phyloP scores from a whole-genome alignment of 2,113 vertebrate genomes.

The Indicator indicator region DNA sequence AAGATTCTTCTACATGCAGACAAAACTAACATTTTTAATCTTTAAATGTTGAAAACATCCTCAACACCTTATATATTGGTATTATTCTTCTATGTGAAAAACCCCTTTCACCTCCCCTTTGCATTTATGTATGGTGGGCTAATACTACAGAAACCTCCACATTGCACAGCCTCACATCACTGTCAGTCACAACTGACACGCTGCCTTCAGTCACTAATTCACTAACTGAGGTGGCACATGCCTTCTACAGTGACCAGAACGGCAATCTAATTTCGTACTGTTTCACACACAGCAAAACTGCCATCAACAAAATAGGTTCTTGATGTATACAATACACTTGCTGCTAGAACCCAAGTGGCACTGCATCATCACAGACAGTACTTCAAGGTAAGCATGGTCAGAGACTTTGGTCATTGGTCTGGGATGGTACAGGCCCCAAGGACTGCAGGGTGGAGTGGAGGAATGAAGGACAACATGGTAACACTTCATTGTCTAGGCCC shows the following conservation, averaged over 20 bases:
- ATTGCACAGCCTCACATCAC: background rate
- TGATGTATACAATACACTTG: background rate
- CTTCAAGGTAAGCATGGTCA: background rate
- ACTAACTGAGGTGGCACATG: background rate
- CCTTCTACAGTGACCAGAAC: background rate
- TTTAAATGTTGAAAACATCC: background rate
- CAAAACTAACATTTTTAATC: background rate
- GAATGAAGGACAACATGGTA: background rate
- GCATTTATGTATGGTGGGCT: background rate
- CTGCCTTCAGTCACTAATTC: background rate
- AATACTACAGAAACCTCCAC: background rate
- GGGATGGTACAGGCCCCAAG: background rate
- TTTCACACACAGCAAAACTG: background rate
- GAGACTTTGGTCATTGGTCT: background rate
- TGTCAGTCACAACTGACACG: background rate
- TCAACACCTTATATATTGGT: accelerated
- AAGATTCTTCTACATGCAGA: background rate
- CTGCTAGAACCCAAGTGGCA: background rate
- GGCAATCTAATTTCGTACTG: background rate
- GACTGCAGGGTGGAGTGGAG: background rate
- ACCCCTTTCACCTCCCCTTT: background rate
- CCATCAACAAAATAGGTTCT: background rate
- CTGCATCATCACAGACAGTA: background rate
- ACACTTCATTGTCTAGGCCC: background rate
- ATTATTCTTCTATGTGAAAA: background rate